Evolutionary conservation across 2,113 vertebrate genomes (phyloP).

Genomic region (Piaya cayana): DNA sequence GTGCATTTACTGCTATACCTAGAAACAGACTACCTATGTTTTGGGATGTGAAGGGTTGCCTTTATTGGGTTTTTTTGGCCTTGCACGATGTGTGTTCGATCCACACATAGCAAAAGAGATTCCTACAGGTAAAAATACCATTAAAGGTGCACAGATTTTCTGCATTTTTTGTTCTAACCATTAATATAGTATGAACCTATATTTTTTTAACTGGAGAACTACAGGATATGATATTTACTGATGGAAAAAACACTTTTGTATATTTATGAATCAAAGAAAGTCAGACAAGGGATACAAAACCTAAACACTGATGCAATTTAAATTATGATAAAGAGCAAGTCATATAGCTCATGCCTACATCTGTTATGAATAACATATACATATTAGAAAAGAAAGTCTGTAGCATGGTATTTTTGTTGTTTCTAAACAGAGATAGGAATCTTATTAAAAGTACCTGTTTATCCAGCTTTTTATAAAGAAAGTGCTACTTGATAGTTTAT

Average conservation of each 20-base stretch:
- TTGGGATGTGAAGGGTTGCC: not conserved
- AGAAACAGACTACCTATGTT: not conserved
- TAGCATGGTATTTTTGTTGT: not conserved
- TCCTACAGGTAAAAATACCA: not conserved
- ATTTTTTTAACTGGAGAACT: not conserved
- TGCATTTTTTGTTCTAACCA: not conserved
- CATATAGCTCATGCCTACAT: not conserved
- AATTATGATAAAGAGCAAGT: not conserved
- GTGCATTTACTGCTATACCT: not conserved
- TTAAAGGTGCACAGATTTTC: not conserved
- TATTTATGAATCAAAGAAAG: not conserved
- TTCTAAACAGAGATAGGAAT: not conserved
- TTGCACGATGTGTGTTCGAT: not conserved
- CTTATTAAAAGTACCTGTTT: not conserved
- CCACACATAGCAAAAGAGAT: not conserved
- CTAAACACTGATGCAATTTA: not conserved
- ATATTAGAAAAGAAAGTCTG: not conserved
- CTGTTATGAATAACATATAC: not conserved
- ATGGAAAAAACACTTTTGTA: not conserved
- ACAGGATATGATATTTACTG: not conserved
- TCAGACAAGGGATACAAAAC: not conserved
- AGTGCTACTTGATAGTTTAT: not conserved
- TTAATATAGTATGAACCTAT: not conserved
- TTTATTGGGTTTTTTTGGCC: not conserved
- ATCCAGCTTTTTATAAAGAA: not conserved